phyloP scores from a whole-genome alignment of 2,113 vertebrate genomes.

The Andinoacara biseriatus region DNA sequence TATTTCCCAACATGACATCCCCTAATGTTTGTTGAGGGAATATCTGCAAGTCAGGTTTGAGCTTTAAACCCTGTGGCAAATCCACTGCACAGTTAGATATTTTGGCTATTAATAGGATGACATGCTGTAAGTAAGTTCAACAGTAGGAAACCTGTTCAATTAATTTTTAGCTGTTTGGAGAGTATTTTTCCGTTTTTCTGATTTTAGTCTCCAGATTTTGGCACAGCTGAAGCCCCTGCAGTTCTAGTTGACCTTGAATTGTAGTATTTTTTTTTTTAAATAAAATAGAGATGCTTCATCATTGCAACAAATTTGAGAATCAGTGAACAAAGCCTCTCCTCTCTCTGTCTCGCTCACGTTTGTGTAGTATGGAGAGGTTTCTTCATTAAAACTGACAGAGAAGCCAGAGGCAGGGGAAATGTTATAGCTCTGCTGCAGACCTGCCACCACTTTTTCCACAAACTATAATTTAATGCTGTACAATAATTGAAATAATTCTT shows the following conservation, averaged over 20 bases:
- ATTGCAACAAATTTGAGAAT: constrained; percentile 59
- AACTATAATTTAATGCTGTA: constrained; percentile 76
- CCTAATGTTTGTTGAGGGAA: constrained; percentile 58
- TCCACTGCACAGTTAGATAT: constrained; percentile 44
- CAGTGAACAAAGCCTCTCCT: constrained; percentile 47
- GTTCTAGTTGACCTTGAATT: constrained; percentile 49
- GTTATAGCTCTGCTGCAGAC: constrained; percentile 74
- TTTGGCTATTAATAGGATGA: constrained; percentile 53
- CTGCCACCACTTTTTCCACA: constrained; percentile 75
- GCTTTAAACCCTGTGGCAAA: constrained; percentile 57
- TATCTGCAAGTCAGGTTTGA: constrained; percentile 48
- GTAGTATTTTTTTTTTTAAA: not conserved
- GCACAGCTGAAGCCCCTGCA: constrained; percentile 14
- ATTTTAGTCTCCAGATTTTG: constrained; percentile 10
- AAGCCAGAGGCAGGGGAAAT: constrained; percentile 71
- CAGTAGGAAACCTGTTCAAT: constrained; percentile 46
- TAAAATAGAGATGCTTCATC: constrained; percentile 32
- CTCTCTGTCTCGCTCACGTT: constrained; percentile 39
- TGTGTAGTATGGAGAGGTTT: constrained; percentile 66
- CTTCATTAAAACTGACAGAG: constrained; percentile 80
- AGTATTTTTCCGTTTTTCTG: constrained; percentile 14
- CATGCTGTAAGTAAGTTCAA: constrained; percentile 57
- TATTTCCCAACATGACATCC: constrained; percentile 61
- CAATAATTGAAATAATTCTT: constrained; percentile 80
- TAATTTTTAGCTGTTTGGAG: constrained; percentile 25